These are phyloP conservation scores for Pluvianellus socialis DNA, from an alignment of 2,113 vertebrate species.

Conservation along the genomic window DNA sequence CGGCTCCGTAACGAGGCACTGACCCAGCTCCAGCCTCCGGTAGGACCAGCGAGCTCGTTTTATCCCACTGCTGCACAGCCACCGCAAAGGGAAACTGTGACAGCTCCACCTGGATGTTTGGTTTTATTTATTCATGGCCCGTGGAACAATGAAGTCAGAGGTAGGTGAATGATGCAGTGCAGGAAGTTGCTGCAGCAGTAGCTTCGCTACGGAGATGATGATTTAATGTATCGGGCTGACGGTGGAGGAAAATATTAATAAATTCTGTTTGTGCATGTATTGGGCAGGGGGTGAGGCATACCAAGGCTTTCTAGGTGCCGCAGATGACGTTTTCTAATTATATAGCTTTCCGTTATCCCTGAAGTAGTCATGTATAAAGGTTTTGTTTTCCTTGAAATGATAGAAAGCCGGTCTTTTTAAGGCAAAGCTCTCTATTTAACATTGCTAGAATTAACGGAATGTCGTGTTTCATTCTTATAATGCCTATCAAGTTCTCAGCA, in stretches of 20 bases:
- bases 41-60: neutral
- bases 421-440: neutral
- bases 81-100: neutral
- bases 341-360: slow-evolving; percentile 64
- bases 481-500: slow-evolving; percentile 10
- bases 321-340: slow-evolving; percentile 37
- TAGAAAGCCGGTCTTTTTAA: neutral
- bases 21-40: slow-evolving; percentile 42
- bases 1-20: slow-evolving; percentile 17
- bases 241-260: neutral
- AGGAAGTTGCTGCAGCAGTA: slow-evolving; percentile 68
- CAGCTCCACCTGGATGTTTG: slow-evolving; percentile 32
- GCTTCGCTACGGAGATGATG: slow-evolving; percentile 47
- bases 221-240: slow-evolving; percentile 18
- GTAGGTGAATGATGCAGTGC: slow-evolving; percentile 78
- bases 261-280: neutral
- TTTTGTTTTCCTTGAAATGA: neutral
- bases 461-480: neutral
- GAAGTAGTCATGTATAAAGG: neutral
- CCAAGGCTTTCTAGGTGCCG: neutral
- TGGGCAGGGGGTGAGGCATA: neutral
- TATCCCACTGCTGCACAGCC: neutral
- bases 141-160: slow-evolving; percentile 70
- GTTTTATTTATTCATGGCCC: slow-evolving; percentile 29
- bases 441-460: neutral